A percentile compares a stretch with the other conserved stretches of the same genome.
phyloP scores from a whole-genome alignment of 2,797 vertebrate species.

The Labeo calbasu region DNA sequence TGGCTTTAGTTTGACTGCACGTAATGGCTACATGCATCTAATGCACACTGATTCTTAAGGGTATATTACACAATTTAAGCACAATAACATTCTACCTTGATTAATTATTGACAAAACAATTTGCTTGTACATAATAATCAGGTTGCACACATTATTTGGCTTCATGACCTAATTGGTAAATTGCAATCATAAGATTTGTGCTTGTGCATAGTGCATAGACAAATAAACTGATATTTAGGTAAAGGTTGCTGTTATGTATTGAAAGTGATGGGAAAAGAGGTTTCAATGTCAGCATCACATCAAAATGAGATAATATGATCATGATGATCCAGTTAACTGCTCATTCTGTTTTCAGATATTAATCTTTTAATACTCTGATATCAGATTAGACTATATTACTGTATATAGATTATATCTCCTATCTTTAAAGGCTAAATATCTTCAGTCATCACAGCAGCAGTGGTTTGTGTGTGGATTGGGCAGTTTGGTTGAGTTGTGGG shows the following conservation, averaged over 20 bases:
- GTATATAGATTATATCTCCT: constrained; percentile 33
- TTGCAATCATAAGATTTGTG: not conserved
- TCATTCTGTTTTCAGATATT: constrained; percentile 19
- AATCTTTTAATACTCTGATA: constrained; percentile 31
- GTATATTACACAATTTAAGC: not conserved
- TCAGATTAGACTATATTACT: constrained; percentile 24
- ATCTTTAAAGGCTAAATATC: not conserved
- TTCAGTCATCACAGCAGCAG: constrained; percentile 1
- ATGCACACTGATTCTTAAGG: not conserved
- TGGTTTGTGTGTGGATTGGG: not conserved
- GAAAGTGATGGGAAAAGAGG: not conserved
- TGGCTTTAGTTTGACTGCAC: not conserved
- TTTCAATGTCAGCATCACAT: constrained; percentile 2
- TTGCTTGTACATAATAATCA: not conserved
- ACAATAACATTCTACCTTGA: not conserved
- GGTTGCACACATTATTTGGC: not conserved
- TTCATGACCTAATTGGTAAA: constrained; percentile 6
- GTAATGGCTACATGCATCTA: not conserved
- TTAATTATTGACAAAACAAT: not conserved
- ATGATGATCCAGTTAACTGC: constrained; percentile 16
- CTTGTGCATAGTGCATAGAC: not conserved
- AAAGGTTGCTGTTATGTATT: not conserved
- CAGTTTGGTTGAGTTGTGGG: constrained; percentile 15
- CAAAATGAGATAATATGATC: constrained; percentile 19
- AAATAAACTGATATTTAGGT: not conserved